Evolutionary conservation across 1,140 invertebrate genomes (phyloP), one percentile per base, ranked within the genome.

Genomic region (Drosophila subpulchrella): DNA sequence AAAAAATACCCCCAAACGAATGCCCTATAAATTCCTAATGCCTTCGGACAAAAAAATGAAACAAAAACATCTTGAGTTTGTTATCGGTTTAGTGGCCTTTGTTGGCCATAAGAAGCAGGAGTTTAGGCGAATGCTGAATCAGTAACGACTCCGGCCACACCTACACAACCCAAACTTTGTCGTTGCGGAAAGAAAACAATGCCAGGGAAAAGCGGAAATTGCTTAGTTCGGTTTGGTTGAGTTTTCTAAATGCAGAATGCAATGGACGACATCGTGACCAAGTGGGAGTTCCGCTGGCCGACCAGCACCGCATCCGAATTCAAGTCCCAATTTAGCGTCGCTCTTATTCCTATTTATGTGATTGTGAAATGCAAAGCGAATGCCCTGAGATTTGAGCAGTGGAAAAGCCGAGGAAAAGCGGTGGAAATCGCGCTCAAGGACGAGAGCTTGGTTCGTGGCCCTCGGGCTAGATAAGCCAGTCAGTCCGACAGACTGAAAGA

Each of bases 311-410:
- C 54, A 51, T 41, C 34, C 56, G 15, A 75, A 41, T 51, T 41
- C 47, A 36, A 42, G 72, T 75, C 57, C 53, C 53, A 50, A 78
- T 58, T 75, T 85, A 78, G 71, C 50, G 76, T 57, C 56, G 72
- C 32, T 42, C 71, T 79, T 70, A 88, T 79, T 86, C 75, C 84
- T 76, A 79, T 86, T 86, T 88, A 86, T 88, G 82, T 47, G 60
- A 88, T 82, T 88, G 78, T 88, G 51, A 72, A 86, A 88, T 88
- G 83, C 79, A 88, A 88, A 76, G 74, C 53, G 54, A 81, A 53
- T 53, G 58, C 30, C 57, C 61, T 13, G 62, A 65, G 81, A 76
- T 74, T 80, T 77, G 59, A 56, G 46, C 1, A 42, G n/a, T 27
- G 53, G 15, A 60, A 71, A 70, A 53, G 65, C 15, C 8, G 8